Base-by-base conservation (phyloP, 1,140 invertebrate species). In the Stenopsyche tienmushanensis region DNA sequence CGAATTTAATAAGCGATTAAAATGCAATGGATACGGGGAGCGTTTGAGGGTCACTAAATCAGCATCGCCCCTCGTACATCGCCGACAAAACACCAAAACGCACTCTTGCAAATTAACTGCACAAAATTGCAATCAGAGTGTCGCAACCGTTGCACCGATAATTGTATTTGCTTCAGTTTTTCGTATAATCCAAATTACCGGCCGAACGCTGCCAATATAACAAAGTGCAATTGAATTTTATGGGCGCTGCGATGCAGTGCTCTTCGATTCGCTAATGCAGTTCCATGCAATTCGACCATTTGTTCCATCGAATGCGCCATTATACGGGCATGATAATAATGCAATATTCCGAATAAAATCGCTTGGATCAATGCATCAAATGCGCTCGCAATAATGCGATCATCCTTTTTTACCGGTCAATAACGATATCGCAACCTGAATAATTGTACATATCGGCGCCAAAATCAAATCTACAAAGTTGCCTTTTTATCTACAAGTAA, bases 51-150 rank as follows among this genome's bases (percentile, higher is more conserved):
- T 29, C 55, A 44, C 20, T 59, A 59, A 59, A 59, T 59, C 55
- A 59, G 41, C 18, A 20, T 13, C 10, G 7, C 18, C 10, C 44
- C 44, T 39, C 17, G 54, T 62, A 50, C 42, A 54, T 54, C 42
- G 44, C 17, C n/a, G 7, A 23, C 52, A 3, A 26, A n/a, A 64
- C 62, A 59, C 47, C 45, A 50, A 57, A 62, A 64, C 64, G 66
- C 66, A 68, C 66, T 68, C 29, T 49, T 50, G 62, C 45, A 68
- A 68, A 68, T 68, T 68, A 62, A 68, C 62, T 52, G 49, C 15
- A 57, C 59, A 26, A 47, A 65, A 59, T 44, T 49, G 23, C 64
- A 63, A 54, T 41, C 49, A 34, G 62, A 39, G 50, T 15, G 58
- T 62, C 17, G 59, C 18, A 1, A 29, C 3, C 20, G 44, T 29